Evolutionary conservation across 2,888 invertebrate species (phyloP).

Genomic region (Stenodera caucasica): DNA sequence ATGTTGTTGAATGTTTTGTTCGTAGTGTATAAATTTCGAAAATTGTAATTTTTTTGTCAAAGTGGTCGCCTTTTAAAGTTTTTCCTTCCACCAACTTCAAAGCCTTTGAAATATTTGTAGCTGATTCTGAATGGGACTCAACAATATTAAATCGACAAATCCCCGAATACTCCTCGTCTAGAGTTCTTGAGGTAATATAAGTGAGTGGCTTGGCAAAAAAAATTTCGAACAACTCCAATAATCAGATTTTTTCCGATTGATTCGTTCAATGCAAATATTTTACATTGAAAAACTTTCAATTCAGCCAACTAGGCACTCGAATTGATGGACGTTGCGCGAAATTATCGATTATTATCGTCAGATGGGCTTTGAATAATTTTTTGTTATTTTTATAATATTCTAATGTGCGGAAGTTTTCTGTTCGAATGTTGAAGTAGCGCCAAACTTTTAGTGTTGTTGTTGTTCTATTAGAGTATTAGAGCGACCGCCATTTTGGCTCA

Average conservation of each 20-base stretch:
- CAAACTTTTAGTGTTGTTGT: too few relatives aligned
- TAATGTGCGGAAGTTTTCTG: too few relatives aligned
- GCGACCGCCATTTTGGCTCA: background rate
- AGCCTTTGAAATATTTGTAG: background rate
- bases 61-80: background rate
- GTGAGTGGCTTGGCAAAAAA: background rate
- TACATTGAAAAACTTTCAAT: background rate
- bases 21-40: too few relatives aligned
- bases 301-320: background rate
- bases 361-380: background rate
- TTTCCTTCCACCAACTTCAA: background rate
- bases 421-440: too few relatives aligned
- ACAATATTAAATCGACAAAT: background rate
- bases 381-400: too few relatives aligned
- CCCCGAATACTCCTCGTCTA: background rate
- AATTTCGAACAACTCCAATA: background rate
- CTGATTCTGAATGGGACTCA: too few relatives aligned
- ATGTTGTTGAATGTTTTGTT: too few relatives aligned
- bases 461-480: constrained; percentile 9
- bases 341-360: background rate
- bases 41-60: background rate
- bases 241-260: too few relatives aligned
- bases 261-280: background rate
- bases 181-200: background rate
- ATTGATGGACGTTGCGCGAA: too few relatives aligned